Conservation (phyloP, 92 coral and sea anemone genomes). For the Porites evermanni region DNA sequence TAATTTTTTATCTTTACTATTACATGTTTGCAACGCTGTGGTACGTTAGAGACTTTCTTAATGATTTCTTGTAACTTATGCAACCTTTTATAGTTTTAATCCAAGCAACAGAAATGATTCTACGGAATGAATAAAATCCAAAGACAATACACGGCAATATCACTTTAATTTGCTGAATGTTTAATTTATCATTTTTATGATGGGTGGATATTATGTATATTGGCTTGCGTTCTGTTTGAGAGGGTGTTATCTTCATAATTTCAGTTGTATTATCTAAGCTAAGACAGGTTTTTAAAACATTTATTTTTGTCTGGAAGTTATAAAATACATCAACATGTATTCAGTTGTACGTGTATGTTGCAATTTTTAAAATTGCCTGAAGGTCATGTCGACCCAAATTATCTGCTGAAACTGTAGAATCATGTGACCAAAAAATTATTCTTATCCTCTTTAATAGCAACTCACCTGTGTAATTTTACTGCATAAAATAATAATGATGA, state of each 20-base stretch:
- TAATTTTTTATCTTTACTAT: too few species aligned
- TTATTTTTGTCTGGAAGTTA: background rate
- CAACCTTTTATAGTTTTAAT: background rate
- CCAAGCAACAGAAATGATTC: background rate
- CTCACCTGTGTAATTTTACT: too few species aligned
- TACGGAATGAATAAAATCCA: background rate
- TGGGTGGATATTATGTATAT: slow-evolving; percentile 11
- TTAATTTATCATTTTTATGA: background rate
- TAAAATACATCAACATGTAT: background rate
- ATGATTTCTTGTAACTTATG: background rate
- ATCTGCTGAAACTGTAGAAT: too few species aligned
- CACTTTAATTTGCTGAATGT: background rate
- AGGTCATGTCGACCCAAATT: background rate
- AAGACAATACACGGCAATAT: background rate
- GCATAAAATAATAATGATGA: too few species aligned
- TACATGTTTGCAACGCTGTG: too few species aligned
- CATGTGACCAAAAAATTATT: too few species aligned
- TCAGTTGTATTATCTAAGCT: background rate
- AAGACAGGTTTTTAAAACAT: background rate
- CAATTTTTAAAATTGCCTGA: background rate
- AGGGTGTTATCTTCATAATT: background rate
- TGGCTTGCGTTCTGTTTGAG: slow-evolving; percentile 1
- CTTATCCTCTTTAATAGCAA: too few species aligned
- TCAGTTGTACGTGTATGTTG: too few species aligned
- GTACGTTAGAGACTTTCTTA: background rate